Conservation (phyloP, 1,140 invertebrate genomes). For the Orchesella cincta region DNA sequence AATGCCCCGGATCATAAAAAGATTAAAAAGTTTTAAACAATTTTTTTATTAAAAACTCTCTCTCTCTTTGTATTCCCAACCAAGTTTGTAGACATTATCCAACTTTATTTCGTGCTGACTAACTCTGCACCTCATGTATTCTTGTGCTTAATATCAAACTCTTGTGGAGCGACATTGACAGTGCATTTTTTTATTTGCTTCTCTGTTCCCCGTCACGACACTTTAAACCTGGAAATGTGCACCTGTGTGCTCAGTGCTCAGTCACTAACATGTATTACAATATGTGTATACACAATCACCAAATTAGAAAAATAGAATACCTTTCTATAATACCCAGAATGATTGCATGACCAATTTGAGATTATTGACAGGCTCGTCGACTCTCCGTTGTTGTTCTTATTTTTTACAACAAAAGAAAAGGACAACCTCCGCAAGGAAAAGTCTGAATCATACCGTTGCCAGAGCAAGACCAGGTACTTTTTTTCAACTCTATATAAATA, state of each 20-base stretch:
- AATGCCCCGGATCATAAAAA: too few relatives aligned
- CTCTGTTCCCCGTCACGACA: neutral
- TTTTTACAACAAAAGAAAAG: neutral
- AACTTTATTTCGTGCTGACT: too few relatives aligned
- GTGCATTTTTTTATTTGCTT: neutral
- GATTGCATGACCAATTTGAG: conserved; percentile 17
- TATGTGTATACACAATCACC: neutral
- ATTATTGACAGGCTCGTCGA: neutral
- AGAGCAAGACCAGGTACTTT: neutral
- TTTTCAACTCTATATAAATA: neutral
- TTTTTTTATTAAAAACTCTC: too few relatives aligned
- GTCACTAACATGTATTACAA: neutral
- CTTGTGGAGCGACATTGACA: too few relatives aligned
- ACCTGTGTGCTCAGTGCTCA: neutral
- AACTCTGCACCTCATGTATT: too few relatives aligned
- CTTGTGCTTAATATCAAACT: too few relatives aligned
- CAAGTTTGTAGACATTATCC: too few relatives aligned
- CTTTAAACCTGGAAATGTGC: neutral
- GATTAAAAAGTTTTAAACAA: too few relatives aligned
- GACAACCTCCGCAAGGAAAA: neutral
- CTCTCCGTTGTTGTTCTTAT: neutral
- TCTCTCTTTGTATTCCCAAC: too few relatives aligned
- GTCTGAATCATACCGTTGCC: conserved; percentile 1
- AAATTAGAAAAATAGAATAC: too few relatives aligned
- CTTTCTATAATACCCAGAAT: too few relatives aligned